Evolutionary conservation across 2,113 vertebrate species (phyloP).

Genomic region (Chlorodrepanis virens): DNA sequence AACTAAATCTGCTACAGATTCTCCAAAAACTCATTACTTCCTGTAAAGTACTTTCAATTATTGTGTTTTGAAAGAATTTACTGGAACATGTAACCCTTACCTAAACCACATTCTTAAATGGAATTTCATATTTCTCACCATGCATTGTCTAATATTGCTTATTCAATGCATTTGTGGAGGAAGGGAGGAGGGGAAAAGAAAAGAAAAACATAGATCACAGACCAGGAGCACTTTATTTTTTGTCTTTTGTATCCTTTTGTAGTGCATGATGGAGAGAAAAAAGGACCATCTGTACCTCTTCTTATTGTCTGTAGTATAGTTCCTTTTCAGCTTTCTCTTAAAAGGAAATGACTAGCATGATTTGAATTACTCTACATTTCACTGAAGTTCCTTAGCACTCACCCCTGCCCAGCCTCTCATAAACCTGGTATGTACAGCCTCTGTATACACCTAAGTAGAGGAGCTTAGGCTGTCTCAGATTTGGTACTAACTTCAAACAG

Average conservation of each 20-base stretch:
- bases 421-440: not conserved
- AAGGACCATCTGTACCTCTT: not conserved
- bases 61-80: not conserved
- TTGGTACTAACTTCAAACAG: not conserved
- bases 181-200: fast-evolving
- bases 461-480: not conserved
- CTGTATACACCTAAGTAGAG: not conserved
- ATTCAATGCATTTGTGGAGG: not conserved
- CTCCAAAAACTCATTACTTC: not conserved
- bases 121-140: not conserved
- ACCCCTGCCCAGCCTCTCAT: fast-evolving
- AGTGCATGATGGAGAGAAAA: not conserved
- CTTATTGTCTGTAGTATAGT: not conserved
- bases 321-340: not conserved
- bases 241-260: not conserved
- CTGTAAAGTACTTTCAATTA: not conserved
- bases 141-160: not conserved
- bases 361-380: not conserved
- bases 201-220: not conserved
- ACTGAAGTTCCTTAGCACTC: not conserved
- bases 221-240: fast-evolving
- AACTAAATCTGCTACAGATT: not conserved
- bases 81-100: not conserved
- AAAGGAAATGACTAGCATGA: not conserved
- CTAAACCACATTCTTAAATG: not conserved